Base-by-base conservation (phyloP, 2,113 vertebrate species). In the Leptocoma aspasia region DNA sequence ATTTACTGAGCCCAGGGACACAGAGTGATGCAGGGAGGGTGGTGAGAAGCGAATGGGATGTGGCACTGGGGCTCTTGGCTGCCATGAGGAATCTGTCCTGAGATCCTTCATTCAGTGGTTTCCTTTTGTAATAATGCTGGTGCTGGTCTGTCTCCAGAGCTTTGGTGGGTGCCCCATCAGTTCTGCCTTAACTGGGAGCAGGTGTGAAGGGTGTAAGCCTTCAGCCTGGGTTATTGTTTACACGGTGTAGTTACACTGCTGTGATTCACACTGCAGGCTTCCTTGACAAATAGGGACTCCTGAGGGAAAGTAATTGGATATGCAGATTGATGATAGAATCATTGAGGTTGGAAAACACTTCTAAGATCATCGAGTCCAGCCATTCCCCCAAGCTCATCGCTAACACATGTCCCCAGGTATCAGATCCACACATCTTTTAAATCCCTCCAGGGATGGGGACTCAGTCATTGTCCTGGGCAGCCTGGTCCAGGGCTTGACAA, bases 21-120 rank as follows among this genome's bases (percentile, higher is more conserved):
- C 71, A 21, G 37, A 8, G 31, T 10, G 81, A 53, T 54, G 60
- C 56, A 3, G 16, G 70, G 37, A 42, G 7, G 28, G 18, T 0
- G 1, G 11, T 13, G 4, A 13, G 76, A 27, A 77, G 57, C 0
- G 1, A 44, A n/a, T 0, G 33, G 61, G 78, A 20, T 70, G 56
- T 0, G 2, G 12, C 0, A 0, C 14, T n/a, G 4, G 24, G 10
- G 37, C 35, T 44, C 65, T 17, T 28, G 90, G 31, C 56, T 1
- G 45, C 61, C 31, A 12, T 64, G 33, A 39, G 39, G 19, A 54
- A 31, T 61, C n/a, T 57, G 44, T 42, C 26, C 44, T 56, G 23
- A 52, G n/a, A 39, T 0, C 2, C 17, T 15, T 88, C 15, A 6
- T 10, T 52, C 44, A 22, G 4, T 24, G 3, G 37, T 79, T 61